Base-by-base conservation (phyloP, 2,797 vertebrate genomes). In the Eleutherodactylus coqui region DNA sequence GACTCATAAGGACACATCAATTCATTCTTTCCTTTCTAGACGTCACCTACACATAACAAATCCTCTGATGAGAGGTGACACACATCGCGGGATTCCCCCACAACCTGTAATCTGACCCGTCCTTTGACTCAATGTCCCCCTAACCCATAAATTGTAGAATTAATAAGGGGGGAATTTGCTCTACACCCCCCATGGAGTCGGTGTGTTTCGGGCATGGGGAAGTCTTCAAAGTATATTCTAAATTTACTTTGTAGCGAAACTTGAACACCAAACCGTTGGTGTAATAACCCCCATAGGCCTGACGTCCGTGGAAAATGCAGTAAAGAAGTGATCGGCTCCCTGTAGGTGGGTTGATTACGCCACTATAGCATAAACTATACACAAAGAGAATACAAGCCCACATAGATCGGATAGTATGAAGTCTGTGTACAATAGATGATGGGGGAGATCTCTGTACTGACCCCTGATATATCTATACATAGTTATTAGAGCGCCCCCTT, bases 41-140 rank as follows among this genome's bases (percentile, higher is more conserved):
- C 13, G n/a, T 83, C 82, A 75, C 86, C 82, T 77, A 83, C 86
- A 84, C 77, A 60, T 47, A 75, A 84, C 60, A 84, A 84, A 84
- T 87, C 67, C 32, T 69, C 45, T 53, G 75, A 80, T 75, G 47
- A 80, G 53, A 87, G 67, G 53, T 62, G 70, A 41, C 53, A 53
- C 19, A n/a, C 17, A 24, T 32, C 24, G 0, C 62, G 86, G 86
- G 88, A 77, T 83, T 87, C 79, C 81, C 86, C 82, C 5, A 76
- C 14, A 38, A 34, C 43, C 76, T 41, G 36, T 60, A 27, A 45
- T 89, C 90, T 36, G 89, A 92, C 90, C 21, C 47, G 85, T 53
- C 76, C 85, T 90, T 88, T 91, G 92, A 94, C 89, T 92, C 90
- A 91, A 86, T 53, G 87, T 82, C 88, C 73, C 62, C 73, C 84